Conservation (phyloP, 2,888 invertebrate genomes). For the Petrolisthes manimaculis region DNA sequence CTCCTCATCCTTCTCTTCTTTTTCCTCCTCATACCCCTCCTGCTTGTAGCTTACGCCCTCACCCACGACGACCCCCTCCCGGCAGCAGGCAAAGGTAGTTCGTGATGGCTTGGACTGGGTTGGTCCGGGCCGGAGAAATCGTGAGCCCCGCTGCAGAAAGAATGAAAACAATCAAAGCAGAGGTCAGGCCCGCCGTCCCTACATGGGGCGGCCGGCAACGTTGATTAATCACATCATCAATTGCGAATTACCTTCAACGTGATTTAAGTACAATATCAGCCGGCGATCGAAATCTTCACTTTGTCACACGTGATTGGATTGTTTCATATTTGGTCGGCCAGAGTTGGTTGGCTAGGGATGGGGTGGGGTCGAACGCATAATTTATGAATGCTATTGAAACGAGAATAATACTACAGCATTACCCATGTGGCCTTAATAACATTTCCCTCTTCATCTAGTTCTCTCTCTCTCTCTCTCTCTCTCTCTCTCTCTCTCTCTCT, state of each 20-base stretch:
- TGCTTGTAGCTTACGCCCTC: not conserved
- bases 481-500: not conserved
- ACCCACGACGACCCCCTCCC: not conserved
- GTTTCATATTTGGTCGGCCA: conserved; percentile 51
- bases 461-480: not conserved
- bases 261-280: conserved; percentile 62
- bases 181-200: conserved; percentile 36
- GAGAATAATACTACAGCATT: not conserved
- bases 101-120: not conserved
- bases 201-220: conserved; percentile 49
- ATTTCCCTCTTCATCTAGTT: not conserved
- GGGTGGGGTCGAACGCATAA: conserved; percentile 26
- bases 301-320: conserved; percentile 55
- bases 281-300: conserved; percentile 56
- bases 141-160: conserved; percentile 16
- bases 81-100: not conserved
- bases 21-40: not conserved
- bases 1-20: not conserved
- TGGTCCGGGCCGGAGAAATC: conserved; percentile 8
- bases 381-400: conserved; percentile 47
- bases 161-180: conserved; percentile 53
- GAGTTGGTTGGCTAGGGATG: not conserved
- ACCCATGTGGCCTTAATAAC: not conserved
- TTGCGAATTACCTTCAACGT: conserved; percentile 57
- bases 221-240: conserved; percentile 57